Evolutionary conservation across 2,113 vertebrate genomes (phyloP).

Genomic region (Zosterops pallidus): DNA sequence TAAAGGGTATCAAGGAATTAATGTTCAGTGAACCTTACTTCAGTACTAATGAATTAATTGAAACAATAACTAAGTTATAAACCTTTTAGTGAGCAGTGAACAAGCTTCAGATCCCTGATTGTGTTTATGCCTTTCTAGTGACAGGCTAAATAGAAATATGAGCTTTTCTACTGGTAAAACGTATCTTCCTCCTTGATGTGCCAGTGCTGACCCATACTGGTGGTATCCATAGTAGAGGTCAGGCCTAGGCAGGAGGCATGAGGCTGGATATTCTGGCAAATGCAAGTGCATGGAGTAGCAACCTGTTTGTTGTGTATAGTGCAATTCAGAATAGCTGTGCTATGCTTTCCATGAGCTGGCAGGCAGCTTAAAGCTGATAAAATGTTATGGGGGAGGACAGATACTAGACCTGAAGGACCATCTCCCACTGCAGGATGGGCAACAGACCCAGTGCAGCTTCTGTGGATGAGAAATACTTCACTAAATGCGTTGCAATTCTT

Average conservation of each 20-base stretch:
- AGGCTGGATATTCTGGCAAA: neutral
- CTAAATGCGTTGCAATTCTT: neutral
- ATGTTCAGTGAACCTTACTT: conserved; percentile 4
- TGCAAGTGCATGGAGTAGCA: neutral
- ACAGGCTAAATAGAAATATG: neutral
- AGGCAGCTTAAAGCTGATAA: neutral
- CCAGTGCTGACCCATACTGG: neutral
- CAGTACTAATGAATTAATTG: conserved; percentile 33
- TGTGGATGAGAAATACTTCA: neutral
- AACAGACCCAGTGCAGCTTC: neutral
- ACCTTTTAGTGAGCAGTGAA: neutral
- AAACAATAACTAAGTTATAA: conserved; percentile 9
- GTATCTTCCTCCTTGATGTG: neutral
- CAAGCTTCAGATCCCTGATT: neutral
- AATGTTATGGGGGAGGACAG: neutral
- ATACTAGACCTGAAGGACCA: neutral
- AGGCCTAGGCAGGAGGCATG: neutral
- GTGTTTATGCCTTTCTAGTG: neutral
- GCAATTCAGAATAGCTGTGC: neutral
- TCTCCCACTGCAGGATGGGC: neutral
- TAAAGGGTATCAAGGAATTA: conserved; percentile 32
- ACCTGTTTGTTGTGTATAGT: fast-evolving
- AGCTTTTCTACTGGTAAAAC: neutral
- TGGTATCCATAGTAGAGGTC: neutral
- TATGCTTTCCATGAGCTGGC: neutral